Conservation (phyloP, 2,888 invertebrate species). For the Prosopocoilus inquinatus region DNA sequence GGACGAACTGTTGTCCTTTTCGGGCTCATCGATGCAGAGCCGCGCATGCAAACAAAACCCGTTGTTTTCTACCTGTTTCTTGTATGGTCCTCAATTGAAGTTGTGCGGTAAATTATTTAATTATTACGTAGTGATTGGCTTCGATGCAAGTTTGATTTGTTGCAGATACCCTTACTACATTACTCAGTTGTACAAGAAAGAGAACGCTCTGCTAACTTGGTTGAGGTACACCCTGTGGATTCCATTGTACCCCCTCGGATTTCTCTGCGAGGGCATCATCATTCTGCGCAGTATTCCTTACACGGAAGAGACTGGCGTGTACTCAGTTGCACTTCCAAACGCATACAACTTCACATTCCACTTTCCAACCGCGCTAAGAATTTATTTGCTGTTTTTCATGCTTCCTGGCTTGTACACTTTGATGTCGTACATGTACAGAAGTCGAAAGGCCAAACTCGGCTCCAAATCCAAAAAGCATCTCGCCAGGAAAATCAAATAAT, state of each 20-base stretch:
- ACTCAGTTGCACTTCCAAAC: conserved; percentile 67
- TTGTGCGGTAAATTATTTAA: conserved; percentile 70
- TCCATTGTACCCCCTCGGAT: conserved; percentile 86
- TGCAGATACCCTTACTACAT: conserved; percentile 91
- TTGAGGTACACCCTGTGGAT: conserved; percentile 93
- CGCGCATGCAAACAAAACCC: conserved; percentile 82
- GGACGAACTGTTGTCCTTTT: conserved; percentile 73
- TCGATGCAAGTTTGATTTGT: conserved; percentile 22
- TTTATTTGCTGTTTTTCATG: conserved; percentile 74
- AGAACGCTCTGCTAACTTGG: conserved; percentile 81
- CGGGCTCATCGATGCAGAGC: conserved; percentile 79
- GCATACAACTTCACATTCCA: conserved; percentile 82
- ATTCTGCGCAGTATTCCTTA: conserved; percentile 82
- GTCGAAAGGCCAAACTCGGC: conserved; percentile 66
- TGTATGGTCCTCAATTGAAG: conserved; percentile 79
- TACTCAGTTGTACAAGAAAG: conserved; percentile 71
- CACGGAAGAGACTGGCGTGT: conserved; percentile 73
- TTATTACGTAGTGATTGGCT: conserved; percentile 10
- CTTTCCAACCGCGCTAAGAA: conserved; percentile 73
- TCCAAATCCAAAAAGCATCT: conserved; percentile 36
- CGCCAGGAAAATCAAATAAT: no score
- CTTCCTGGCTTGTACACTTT: conserved; percentile 75
- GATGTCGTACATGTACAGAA: conserved; percentile 82
- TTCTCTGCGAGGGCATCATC: conserved; percentile 81
- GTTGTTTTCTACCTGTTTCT: conserved; percentile 86